phyloP scores from a whole-genome alignment of 2,113 vertebrate species.

The Tetrao urogallus region DNA sequence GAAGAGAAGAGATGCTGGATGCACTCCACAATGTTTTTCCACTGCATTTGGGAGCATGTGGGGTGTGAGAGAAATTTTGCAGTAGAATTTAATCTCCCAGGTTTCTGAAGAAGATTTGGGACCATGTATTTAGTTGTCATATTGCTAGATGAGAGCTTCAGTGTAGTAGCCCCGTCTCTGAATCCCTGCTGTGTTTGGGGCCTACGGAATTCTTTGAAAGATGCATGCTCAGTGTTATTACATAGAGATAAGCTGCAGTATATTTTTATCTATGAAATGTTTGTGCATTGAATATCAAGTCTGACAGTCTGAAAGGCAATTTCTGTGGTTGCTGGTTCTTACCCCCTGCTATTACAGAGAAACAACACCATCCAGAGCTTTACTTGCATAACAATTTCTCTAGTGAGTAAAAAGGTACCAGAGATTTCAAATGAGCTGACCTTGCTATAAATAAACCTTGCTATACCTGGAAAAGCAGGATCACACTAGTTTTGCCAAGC shows the following conservation, averaged over 20 bases:
- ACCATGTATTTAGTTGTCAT: neutral
- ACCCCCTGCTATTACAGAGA: neutral
- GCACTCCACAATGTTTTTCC: neutral
- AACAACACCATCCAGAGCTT: neutral
- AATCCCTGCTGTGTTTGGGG: neutral
- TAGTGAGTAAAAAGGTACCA: conserved; percentile 5
- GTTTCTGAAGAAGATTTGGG: neutral
- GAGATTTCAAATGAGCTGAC: conserved; percentile 32
- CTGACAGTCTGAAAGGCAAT: conserved; percentile 27
- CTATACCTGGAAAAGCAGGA: conserved; percentile 24
- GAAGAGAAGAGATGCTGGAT: neutral
- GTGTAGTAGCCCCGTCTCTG: neutral
- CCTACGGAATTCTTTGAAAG: conserved; percentile 1
- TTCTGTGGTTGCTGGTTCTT: conserved; percentile 20
- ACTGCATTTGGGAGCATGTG: neutral
- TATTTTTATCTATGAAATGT: conserved; percentile 38
- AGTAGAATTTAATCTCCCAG: neutral
- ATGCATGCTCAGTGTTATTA: neutral
- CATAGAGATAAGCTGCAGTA: conserved; percentile 30
- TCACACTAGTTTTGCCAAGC: conserved; percentile 13
- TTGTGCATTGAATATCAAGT: conserved; percentile 47
- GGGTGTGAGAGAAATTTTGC: neutral
- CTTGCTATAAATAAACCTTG: conserved; percentile 25
- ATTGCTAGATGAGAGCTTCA: neutral
- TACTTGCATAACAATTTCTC: conserved; percentile 25